Percentiles rank a stretch among this genome's conserved stretches.
Evolutionary conservation across 2,888 invertebrate species (phyloP).

Genomic region (Globia sparganii): DNA sequence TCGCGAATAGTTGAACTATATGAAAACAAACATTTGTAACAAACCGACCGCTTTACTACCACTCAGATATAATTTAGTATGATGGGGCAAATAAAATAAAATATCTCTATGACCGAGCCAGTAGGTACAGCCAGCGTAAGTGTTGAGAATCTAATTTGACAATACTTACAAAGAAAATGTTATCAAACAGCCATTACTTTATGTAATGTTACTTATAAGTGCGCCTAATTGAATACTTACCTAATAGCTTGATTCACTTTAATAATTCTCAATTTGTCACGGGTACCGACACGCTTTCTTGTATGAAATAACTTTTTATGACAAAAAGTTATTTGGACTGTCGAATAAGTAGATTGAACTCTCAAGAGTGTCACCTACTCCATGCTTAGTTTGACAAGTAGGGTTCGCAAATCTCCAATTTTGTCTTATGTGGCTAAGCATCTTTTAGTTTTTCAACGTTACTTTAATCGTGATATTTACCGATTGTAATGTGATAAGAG

Average conservation of each 20-base stretch:
- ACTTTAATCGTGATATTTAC: not conserved
- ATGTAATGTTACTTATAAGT: constrained; percentile 37
- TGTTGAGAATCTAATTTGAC: constrained; percentile 35
- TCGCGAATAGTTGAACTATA: constrained; percentile 68
- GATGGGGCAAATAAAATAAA: constrained; percentile 26
- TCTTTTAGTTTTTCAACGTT: constrained; percentile 1
- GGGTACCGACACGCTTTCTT: constrained; percentile 49
- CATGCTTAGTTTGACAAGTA: constrained; percentile 37
- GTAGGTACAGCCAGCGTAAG: constrained; percentile 4
- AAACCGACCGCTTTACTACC: constrained; percentile 3
- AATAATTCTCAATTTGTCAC: constrained; percentile 50
- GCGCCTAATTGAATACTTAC: constrained; percentile 47
- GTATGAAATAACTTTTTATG: constrained; percentile 13
- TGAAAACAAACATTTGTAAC: constrained; percentile 66
- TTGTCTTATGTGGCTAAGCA: not conserved
- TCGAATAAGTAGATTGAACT: constrained; percentile 24
- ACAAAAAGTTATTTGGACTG: constrained; percentile 25
- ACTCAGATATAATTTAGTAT: constrained; percentile 11
- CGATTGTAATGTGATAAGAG: not conserved
- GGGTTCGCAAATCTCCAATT: constrained; percentile 22
- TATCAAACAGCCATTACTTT: constrained; percentile 34
- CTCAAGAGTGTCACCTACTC: constrained; percentile 30
- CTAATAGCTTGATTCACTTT: constrained; percentile 47
- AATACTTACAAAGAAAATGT: constrained; percentile 30
- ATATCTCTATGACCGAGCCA: constrained; percentile 7